Evolutionary conservation across 2,113 vertebrate species (phyloP).

Genomic region (Phrynocephalus versicolor): DNA sequence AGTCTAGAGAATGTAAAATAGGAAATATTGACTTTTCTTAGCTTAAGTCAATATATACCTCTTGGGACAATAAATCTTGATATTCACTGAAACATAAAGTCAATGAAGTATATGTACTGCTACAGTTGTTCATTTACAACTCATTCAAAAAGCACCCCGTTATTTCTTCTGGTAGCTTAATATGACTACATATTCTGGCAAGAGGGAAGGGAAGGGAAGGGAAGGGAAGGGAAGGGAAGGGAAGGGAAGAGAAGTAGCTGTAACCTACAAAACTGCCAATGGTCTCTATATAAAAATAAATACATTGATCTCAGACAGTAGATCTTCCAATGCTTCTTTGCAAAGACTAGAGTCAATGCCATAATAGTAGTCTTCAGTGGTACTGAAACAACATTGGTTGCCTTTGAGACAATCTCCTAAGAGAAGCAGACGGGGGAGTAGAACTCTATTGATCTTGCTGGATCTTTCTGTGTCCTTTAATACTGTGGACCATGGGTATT

Average conservation of each 20-base stretch:
- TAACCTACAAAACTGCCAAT: neutral
- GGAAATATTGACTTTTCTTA: constrained; percentile 23
- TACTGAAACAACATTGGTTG: no score
- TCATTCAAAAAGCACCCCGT: neutral
- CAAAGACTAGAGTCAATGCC: neutral
- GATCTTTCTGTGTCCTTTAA: no score
- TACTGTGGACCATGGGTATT: no score
- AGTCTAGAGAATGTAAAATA: constrained; percentile 33
- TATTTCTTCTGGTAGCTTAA: neutral
- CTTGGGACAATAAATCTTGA: constrained; percentile 31
- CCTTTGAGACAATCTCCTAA: neutral
- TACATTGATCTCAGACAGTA: neutral
- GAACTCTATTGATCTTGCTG: no score
- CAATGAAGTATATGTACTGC: constrained; percentile 22
- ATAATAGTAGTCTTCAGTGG: neutral
- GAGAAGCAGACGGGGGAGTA: neutral
- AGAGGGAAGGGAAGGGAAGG: no score
- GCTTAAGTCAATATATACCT: constrained; percentile 31
- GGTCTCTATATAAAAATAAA: neutral
- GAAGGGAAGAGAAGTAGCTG: neutral
- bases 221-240: no score
- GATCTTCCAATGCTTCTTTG: neutral
- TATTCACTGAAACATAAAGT: constrained; percentile 40
- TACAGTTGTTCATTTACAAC: constrained; percentile 19
- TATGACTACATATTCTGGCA: neutral